Conservation (phyloP, 2,888 invertebrate species). For the Troides oblongomaculatus region DNA sequence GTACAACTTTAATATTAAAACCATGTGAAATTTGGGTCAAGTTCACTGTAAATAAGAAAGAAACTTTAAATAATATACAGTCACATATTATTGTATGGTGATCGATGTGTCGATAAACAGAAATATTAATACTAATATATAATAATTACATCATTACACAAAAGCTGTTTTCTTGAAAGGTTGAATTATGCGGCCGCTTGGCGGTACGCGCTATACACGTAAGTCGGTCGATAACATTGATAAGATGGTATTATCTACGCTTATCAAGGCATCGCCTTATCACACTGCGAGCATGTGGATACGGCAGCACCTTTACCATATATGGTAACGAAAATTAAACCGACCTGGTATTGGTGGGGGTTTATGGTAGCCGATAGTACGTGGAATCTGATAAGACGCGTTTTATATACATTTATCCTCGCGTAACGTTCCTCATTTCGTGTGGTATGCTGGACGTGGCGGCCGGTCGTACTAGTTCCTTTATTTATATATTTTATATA, state of each 20-base stretch:
- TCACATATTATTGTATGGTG: too few relatives aligned
- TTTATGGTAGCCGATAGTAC: constrained; percentile 73
- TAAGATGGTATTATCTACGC: constrained; percentile 36
- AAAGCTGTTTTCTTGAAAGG: constrained; percentile 18
- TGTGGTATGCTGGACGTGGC: constrained; percentile 63
- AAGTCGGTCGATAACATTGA: constrained; percentile 35
- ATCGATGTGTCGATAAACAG: not conserved
- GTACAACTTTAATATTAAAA: too few relatives aligned
- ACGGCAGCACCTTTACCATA: constrained; percentile 82
- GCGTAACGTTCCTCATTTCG: constrained; percentile 67
- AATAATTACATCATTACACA: constrained; percentile 28
- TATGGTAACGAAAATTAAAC: constrained; percentile 85
- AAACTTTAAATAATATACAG: too few relatives aligned
- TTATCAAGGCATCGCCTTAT: constrained; percentile 58
- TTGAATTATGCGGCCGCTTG: constrained; percentile 19
- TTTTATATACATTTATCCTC: constrained; percentile 78
- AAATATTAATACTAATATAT: constrained; percentile 1
- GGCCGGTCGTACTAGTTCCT: constrained; percentile 56
- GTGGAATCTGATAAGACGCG: constrained; percentile 74
- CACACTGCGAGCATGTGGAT: constrained; percentile 46
- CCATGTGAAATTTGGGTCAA: too few relatives aligned
- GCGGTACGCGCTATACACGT: constrained; percentile 12
- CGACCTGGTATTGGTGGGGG: constrained; percentile 84
- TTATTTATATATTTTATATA: constrained; percentile 47
- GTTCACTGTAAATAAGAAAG: too few relatives aligned